These are phyloP conservation scores for Hyphantria cunea DNA, from an alignment of 1,140 invertebrate species.

Conservation along the genomic window DNA sequence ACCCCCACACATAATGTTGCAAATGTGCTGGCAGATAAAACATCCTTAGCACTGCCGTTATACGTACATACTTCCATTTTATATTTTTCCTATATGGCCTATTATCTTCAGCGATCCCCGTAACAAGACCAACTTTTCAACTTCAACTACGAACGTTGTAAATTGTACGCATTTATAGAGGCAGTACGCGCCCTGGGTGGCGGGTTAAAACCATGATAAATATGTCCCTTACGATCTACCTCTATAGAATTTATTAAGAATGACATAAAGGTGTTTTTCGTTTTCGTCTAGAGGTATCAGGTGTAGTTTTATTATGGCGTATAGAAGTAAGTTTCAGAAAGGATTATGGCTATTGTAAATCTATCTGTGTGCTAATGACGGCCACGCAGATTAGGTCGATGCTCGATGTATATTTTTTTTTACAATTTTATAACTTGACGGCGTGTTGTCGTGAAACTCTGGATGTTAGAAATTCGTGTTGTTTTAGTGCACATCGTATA, in stretches of 20 bases:
- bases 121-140: slow-evolving; percentile 62
- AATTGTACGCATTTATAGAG: slow-evolving; percentile 70
- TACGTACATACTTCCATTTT: slow-evolving; percentile 7
- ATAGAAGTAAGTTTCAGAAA: slow-evolving; percentile 55
- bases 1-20: background rate
- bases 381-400: slow-evolving; percentile 38
- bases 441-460: slow-evolving; percentile 26
- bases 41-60: slow-evolving; percentile 14
- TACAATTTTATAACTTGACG: slow-evolving; percentile 31
- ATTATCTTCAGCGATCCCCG: slow-evolving; percentile 27
- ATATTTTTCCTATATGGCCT: slow-evolving; percentile 28
- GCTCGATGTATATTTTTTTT: slow-evolving; percentile 20
- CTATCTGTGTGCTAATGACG: slow-evolving; percentile 60
- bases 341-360: slow-evolving; percentile 62
- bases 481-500: slow-evolving; percentile 14
- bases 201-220: slow-evolving; percentile 18
- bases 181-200: slow-evolving; percentile 63
- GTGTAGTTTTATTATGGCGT: slow-evolving; percentile 3
- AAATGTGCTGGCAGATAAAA: slow-evolving; percentile 18
- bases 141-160: slow-evolving; percentile 64
- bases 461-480: slow-evolving; percentile 12
- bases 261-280: slow-evolving; percentile 10
- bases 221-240: background rate
- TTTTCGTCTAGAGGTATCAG: background rate
- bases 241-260: background rate